Conservation (phyloP, 2,888 invertebrate genomes). For the Leucozona laternaria region DNA sequence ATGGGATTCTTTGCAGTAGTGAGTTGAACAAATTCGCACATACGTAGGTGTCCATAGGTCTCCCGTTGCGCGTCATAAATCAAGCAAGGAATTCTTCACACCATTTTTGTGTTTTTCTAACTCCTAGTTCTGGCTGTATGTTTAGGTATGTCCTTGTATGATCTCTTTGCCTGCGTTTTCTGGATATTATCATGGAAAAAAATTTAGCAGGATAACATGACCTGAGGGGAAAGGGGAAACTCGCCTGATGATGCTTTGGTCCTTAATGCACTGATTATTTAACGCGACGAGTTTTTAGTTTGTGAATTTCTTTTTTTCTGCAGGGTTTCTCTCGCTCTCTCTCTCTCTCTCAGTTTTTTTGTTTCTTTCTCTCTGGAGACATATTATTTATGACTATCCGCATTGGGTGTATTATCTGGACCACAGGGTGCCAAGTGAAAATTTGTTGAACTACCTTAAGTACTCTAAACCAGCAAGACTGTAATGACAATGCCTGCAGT, state of each 20-base stretch:
- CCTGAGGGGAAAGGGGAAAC: conserved; percentile 8
- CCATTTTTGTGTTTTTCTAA: conserved; percentile 28
- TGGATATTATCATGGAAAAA: conserved; percentile 27
- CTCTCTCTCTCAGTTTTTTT: background rate
- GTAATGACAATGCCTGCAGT: conserved; percentile 69
- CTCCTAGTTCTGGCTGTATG: background rate
- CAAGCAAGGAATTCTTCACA: conserved; percentile 54
- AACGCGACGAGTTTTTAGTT: conserved; percentile 62
- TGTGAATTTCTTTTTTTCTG: conserved; percentile 25
- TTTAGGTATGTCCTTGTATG: conserved; percentile 4
- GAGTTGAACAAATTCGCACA: conserved; percentile 68
- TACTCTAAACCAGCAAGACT: conserved; percentile 22
- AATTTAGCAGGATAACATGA: conserved; percentile 52
- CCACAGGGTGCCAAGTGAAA: conserved; percentile 62
- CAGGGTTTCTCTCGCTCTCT: background rate
- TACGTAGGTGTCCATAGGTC: conserved; percentile 62
- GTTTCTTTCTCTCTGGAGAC: conserved; percentile 36
- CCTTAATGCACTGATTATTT: conserved; percentile 71
- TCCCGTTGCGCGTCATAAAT: conserved; percentile 63
- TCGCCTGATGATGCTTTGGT: conserved; percentile 42
- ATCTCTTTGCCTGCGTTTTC: conserved; percentile 7
- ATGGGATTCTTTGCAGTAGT: conserved; percentile 47
- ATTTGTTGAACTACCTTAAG: conserved; percentile 23
- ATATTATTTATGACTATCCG: conserved; percentile 72
- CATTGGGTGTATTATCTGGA: conserved; percentile 61